These are phyloP conservation scores for Bibio marci DNA, from an alignment of 2,888 invertebrate species.

Conservation along the genomic window DNA sequence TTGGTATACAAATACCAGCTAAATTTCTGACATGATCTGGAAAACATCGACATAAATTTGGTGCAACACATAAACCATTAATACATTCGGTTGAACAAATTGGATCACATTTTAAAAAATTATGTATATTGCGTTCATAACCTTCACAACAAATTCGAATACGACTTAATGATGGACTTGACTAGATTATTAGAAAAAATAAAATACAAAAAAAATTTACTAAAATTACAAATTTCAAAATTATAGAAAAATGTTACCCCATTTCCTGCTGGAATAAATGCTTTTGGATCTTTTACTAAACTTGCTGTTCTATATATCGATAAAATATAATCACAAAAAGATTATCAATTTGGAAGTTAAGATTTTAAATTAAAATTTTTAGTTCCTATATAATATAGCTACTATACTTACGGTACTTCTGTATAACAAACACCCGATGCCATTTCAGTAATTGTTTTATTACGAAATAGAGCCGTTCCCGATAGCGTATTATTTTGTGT, in stretches of 20 bases:
- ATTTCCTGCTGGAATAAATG: conserved; percentile 6
- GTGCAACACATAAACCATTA: conserved; percentile 33
- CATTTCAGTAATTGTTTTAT: conserved; percentile 24
- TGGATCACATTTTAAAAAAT: conserved; percentile 31
- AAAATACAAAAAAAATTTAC: background rate
- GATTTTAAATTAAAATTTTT: background rate
- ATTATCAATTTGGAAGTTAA: background rate
- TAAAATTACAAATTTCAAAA: conserved; percentile 3
- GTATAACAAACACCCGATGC: conserved; percentile 24
- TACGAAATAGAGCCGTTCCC: conserved; percentile 24
- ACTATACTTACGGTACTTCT: conserved; percentile 30
- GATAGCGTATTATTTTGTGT: background rate
- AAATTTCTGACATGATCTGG: conserved; percentile 39
- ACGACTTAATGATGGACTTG: conserved; percentile 41
- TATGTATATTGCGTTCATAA: conserved; percentile 41
- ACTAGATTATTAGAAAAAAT: conserved; percentile 22
- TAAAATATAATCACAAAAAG: background rate
- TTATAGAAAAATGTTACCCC: conserved; percentile 5
- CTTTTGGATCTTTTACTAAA: conserved; percentile 19
- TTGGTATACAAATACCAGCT: conserved; percentile 39
- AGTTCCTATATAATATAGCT: background rate
- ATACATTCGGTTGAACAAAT: conserved; percentile 30
- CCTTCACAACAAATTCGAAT: conserved; percentile 57
- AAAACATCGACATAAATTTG: conserved; percentile 35
- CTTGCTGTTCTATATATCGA: conserved; percentile 19